These are phyloP conservation scores for Glaucopsyche alexis DNA, from an alignment of 2,888 invertebrate genomes.

Conservation along the genomic window DNA sequence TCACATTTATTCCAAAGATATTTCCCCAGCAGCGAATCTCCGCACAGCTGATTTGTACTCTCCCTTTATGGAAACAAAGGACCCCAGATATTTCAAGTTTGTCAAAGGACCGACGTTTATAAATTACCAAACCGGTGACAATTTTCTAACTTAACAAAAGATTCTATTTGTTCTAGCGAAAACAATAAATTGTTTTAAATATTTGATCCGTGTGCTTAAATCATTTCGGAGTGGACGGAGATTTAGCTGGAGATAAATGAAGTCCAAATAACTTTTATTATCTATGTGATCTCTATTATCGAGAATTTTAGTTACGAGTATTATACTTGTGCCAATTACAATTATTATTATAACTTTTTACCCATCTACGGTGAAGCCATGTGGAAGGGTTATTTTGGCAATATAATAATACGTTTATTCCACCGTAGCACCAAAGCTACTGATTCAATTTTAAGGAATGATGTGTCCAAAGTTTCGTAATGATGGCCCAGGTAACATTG, in stretches of 20 bases:
- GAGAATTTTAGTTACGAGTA: background rate
- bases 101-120: slow-evolving; percentile 40
- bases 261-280: background rate
- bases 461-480: too few species aligned
- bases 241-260: background rate
- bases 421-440: too few species aligned
- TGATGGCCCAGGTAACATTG: too few species aligned
- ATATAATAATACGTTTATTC: too few species aligned
- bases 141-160: slow-evolving; percentile 24
- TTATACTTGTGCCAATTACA: too few species aligned
- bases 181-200: slow-evolving; percentile 25
- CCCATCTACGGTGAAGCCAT: too few species aligned
- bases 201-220: background rate
- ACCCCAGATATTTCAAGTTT: slow-evolving; percentile 57
- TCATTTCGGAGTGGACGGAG: background rate
- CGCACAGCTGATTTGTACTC: slow-evolving; percentile 70
- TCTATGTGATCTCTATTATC: background rate
- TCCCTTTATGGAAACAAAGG: slow-evolving; percentile 60
- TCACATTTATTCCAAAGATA: slow-evolving; percentile 74
- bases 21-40: slow-evolving; percentile 72
- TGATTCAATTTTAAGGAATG: too few species aligned
- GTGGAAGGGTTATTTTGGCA: too few species aligned
- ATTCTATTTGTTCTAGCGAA: slow-evolving; percentile 24
- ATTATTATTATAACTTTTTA: too few species aligned
- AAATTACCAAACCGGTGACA: slow-evolving; percentile 30